A percentile compares a stretch with the other conserved stretches of the same genome.
Conservation (phyloP, 2,797 vertebrate genomes). For the Lepus oiostolus region DNA sequence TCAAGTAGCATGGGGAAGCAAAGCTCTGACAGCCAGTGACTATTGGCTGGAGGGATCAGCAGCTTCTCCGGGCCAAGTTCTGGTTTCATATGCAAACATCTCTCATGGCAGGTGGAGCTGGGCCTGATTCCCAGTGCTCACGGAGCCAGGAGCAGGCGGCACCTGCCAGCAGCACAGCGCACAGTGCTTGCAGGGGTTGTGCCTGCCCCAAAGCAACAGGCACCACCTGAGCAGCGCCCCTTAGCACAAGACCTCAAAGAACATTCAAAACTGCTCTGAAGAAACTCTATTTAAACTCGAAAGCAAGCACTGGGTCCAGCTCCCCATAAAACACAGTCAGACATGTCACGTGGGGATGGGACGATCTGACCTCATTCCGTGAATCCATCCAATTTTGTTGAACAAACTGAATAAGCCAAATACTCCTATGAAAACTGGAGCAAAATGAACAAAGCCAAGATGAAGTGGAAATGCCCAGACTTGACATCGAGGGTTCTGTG, state of each 20-base stretch:
- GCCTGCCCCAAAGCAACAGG: too few relatives aligned
- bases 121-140: background rate
- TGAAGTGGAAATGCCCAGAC: background rate
- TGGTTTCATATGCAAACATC: background rate
- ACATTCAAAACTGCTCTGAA: background rate
- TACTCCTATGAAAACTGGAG: background rate
- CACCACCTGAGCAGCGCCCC: too few relatives aligned
- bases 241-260: background rate
- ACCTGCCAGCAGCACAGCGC: too few relatives aligned
- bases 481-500: background rate
- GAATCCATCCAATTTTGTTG: background rate
- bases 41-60: background rate
- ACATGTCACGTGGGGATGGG: background rate
- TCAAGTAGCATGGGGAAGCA: fast-evolving
- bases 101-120: background rate
- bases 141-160: too few relatives aligned
- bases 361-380: background rate
- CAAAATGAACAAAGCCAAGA: background rate
- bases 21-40: background rate
- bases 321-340: background rate
- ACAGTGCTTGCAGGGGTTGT: too few relatives aligned
- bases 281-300: background rate
- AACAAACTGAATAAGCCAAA: background rate
- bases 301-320: background rate
- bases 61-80: background rate